Evolutionary conservation across 2,113 vertebrate species (phyloP).

Genomic region (Panthera uncia): DNA sequence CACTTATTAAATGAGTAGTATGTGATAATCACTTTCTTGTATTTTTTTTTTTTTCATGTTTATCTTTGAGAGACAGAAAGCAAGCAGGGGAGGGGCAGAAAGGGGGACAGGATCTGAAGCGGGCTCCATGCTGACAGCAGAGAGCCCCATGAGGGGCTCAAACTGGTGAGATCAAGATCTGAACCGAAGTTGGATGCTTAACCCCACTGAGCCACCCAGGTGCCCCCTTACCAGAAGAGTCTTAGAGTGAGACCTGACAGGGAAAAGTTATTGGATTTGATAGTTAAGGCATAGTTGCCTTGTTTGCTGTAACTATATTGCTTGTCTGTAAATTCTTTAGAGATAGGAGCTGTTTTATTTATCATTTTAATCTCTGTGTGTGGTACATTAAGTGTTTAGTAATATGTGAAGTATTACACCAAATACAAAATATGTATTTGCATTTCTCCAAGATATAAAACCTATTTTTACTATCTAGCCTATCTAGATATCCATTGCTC

Average conservation of each 20-base stretch:
- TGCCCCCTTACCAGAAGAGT: background rate
- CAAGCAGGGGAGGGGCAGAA: no score
- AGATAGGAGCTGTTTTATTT: background rate
- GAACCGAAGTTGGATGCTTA: no score
- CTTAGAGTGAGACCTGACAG: background rate
- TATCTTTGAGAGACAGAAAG: no score
- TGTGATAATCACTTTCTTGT: background rate
- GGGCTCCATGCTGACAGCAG: no score
- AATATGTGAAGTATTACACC: background rate
- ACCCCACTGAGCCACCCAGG: no score
- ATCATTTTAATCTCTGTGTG: conserved; percentile 15
- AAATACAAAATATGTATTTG: background rate
- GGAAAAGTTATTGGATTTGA: background rate
- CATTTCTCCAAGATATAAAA: background rate
- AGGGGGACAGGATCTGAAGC: no score
- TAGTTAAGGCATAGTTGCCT: background rate
- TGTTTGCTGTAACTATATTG: background rate
- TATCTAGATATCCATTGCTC: background rate
- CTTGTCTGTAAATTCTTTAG: background rate
- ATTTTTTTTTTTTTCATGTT: background rate
- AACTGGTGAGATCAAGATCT: no score
- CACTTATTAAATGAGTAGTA: background rate
- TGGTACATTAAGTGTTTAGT: background rate
- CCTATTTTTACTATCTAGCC: background rate
- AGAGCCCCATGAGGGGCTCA: no score